These are phyloP conservation scores for Aphidoletes aphidimyza DNA, from an alignment of 2,888 invertebrate genomes.

Conservation along the genomic window DNA sequence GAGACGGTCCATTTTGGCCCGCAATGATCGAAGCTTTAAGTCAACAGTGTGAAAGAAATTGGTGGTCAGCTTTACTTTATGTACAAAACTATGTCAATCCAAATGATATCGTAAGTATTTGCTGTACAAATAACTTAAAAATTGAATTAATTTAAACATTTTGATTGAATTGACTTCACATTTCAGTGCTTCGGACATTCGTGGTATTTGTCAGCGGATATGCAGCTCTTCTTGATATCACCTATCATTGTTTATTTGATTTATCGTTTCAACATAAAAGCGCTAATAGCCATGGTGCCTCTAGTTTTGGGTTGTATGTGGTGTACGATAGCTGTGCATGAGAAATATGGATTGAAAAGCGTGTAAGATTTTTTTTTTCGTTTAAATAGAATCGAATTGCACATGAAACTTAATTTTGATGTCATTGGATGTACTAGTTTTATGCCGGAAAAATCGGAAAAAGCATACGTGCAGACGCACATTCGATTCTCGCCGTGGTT, in stretches of 20 bases:
- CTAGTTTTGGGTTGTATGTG: too few relatives aligned
- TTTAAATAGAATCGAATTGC: neutral
- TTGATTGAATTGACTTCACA: neutral
- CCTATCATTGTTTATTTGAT: constrained; percentile 69
- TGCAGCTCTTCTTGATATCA: constrained; percentile 70
- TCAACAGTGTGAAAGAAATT: constrained; percentile 64
- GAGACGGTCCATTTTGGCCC: constrained; percentile 69
- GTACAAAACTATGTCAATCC: constrained; percentile 67
- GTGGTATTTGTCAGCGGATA: constrained; percentile 72
- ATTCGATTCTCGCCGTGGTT: constrained; percentile 65
- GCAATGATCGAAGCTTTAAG: neutral
- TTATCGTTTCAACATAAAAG: neutral
- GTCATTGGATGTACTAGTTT: neutral
- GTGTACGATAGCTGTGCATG: neutral
- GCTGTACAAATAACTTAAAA: neutral
- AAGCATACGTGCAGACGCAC: constrained; percentile 65
- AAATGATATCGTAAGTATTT: constrained; percentile 61
- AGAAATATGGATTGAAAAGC: neutral
- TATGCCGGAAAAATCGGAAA: constrained; percentile 59
- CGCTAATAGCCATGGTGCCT: too few relatives aligned
- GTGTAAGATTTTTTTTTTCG: neutral
- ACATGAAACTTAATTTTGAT: too few relatives aligned
- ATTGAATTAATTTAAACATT: neutral
- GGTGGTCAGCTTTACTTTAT: constrained; percentile 68
- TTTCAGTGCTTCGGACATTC: constrained; percentile 68